phyloP scores from a whole-genome alignment of 2,888 invertebrate genomes.

The Stenoptilia bipunctidactyla region DNA sequence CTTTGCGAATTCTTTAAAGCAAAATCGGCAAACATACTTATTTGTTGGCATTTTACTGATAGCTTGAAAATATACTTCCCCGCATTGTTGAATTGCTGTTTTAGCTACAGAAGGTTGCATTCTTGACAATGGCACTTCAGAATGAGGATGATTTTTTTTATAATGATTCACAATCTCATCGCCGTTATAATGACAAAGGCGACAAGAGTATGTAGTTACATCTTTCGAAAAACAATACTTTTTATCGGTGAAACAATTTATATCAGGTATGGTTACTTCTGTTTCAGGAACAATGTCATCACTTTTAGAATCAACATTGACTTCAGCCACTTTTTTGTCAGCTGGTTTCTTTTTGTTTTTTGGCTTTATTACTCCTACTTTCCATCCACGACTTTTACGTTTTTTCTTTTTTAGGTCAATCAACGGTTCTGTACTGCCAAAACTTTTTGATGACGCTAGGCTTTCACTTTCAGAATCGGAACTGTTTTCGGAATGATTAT shows the following conservation, averaged over 20 bases:
- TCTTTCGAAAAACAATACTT: constrained; percentile 50
- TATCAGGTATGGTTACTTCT: constrained; percentile 25
- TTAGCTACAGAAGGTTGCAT: constrained; percentile 62
- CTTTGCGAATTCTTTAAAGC: constrained; percentile 41
- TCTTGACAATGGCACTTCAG: constrained; percentile 76
- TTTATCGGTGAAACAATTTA: constrained; percentile 46
- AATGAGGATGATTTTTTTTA: constrained; percentile 71
- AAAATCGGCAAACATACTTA: constrained; percentile 52
- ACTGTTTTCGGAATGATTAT: constrained; percentile 20
- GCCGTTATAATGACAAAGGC: constrained; percentile 72
- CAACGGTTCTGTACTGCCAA: constrained; percentile 34
- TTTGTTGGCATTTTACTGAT: constrained; percentile 38
- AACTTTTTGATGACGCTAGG: constrained; percentile 35
- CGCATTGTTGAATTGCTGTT: constrained; percentile 67
- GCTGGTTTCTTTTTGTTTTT: constrained; percentile 41
- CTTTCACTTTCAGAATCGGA: constrained; percentile 46
- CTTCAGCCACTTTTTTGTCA: constrained; percentile 18
- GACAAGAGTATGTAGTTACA: constrained; percentile 60
- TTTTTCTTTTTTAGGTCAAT: constrained; percentile 41
- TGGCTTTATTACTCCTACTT: constrained; percentile 46
- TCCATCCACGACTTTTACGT: constrained; percentile 41
- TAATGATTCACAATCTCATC: constrained; percentile 77
- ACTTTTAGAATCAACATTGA: constrained; percentile 10
- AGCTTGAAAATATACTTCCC: constrained; percentile 40
- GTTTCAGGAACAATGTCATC: constrained; percentile 10